Evolutionary conservation across 2,797 vertebrate species (phyloP).

Genomic region (Poeciliopsis paucimaculata): DNA sequence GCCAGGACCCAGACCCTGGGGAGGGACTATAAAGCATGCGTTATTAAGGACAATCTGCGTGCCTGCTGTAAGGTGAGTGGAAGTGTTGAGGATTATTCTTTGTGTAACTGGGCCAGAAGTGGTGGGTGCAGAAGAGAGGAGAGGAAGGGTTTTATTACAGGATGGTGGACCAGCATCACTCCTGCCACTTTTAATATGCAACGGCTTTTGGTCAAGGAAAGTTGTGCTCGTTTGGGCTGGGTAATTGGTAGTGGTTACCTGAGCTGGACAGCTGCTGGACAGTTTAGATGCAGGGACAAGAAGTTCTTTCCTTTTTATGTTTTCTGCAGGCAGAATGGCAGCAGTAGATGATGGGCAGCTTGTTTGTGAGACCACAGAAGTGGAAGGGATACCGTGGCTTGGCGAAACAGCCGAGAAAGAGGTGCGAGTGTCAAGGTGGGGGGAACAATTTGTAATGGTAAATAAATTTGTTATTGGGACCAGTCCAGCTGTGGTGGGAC

Average conservation of each 20-base stretch:
- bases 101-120: slow-evolving; percentile 84
- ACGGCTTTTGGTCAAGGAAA: slow-evolving; percentile 23
- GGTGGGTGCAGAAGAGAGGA: slow-evolving; percentile 46
- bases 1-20: slow-evolving; percentile 92
- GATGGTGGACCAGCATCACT: slow-evolving; percentile 29
- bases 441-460: slow-evolving; percentile 77
- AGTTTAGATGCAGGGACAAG: slow-evolving; percentile 32
- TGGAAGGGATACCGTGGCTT: slow-evolving; percentile 74
- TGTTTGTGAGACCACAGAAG: slow-evolving; percentile 51
- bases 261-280: slow-evolving; percentile 49
- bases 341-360: slow-evolving; percentile 31
- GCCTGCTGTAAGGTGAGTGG: slow-evolving; percentile 89
- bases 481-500: slow-evolving; percentile 64
- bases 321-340: slow-evolving; percentile 38
- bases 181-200: slow-evolving; percentile 31
- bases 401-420: slow-evolving; percentile 81
- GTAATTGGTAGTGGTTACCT: slow-evolving; percentile 29
- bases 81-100: slow-evolving; percentile 94
- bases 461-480: slow-evolving; percentile 71
- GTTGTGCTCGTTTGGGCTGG: slow-evolving; percentile 21
- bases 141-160: slow-evolving; percentile 39
- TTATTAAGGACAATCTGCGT: slow-evolving; percentile 95
- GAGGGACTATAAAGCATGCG: slow-evolving; percentile 90
- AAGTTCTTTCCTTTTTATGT: slow-evolving; percentile 47
- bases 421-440: slow-evolving; percentile 85